Conservation (phyloP, 2,113 vertebrate species). For the Helogale parvula region DNA sequence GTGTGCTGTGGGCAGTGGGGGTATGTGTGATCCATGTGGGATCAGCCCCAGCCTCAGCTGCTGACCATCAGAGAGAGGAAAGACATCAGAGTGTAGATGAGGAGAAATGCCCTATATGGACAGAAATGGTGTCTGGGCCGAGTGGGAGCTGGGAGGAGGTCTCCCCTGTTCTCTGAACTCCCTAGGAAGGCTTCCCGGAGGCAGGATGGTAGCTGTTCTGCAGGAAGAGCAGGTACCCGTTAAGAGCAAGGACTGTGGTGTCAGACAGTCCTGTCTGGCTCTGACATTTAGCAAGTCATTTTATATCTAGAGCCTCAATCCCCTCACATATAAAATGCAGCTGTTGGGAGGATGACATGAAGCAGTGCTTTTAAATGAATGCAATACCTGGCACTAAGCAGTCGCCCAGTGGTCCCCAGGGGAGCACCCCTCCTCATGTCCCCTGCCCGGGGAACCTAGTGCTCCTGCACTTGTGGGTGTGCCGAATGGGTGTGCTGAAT, state of each 20-base stretch:
- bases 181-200: background rate
- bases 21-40: background rate
- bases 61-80: background rate
- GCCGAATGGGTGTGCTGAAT: no score
- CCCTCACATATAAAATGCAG: background rate
- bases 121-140: background rate
- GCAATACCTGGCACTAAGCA: background rate
- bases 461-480: background rate
- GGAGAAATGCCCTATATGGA: background rate
- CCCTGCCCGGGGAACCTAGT: background rate
- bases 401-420: background rate
- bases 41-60: background rate
- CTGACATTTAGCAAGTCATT: background rate
- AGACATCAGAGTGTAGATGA: background rate
- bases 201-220: background rate
- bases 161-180: background rate
- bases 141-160: background rate
- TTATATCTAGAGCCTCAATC: background rate
- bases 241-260: background rate
- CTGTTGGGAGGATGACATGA: background rate
- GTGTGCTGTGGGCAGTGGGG: background rate
- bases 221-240: background rate
- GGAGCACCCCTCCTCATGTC: background rate
- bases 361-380: background rate
- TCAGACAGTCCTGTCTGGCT: background rate